Conservation (phyloP, 2,797 vertebrate species). For the Alosa sapidissima region DNA sequence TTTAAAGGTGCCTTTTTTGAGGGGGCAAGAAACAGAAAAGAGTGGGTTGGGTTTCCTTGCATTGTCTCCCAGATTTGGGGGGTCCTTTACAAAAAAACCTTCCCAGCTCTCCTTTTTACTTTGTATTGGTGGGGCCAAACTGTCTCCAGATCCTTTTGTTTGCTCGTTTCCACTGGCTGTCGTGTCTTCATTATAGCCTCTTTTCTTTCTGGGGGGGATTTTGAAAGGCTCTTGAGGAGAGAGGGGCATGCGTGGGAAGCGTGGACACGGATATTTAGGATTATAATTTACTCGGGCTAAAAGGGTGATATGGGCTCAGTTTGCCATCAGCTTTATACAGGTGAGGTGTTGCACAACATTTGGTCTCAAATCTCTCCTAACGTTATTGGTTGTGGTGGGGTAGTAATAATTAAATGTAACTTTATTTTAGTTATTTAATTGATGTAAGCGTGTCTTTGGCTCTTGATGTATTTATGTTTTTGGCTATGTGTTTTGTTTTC, state of each 20-base stretch:
- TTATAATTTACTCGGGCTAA: conserved; percentile 56
- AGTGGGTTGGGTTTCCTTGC: conserved; percentile 64
- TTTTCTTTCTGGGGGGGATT: conserved; percentile 28
- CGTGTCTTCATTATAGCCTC: conserved; percentile 23
- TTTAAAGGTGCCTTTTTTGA: conserved; percentile 42
- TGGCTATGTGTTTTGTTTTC: not conserved
- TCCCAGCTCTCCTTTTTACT: conserved; percentile 69
- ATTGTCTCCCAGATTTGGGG: conserved; percentile 81
- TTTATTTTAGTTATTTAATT: not conserved
- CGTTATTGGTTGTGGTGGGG: not conserved
- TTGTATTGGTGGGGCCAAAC: conserved; percentile 73
- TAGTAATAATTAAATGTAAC: not conserved
- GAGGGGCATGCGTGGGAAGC: conserved; percentile 34
- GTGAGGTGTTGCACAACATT: conserved; percentile 61
- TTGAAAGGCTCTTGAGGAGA: conserved; percentile 48
- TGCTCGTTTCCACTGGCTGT: conserved; percentile 55
- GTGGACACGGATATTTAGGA: conserved; percentile 54
- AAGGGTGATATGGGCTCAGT: conserved; percentile 77
- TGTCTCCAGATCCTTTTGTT: conserved; percentile 70
- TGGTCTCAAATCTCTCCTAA: not conserved
- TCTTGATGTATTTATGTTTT: not conserved
- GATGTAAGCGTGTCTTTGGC: not conserved
- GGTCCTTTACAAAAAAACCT: conserved; percentile 70
- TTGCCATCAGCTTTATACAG: conserved; percentile 81
- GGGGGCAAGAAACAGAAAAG: conserved; percentile 40